Evolutionary conservation across 2,888 invertebrate species (phyloP).

Genomic region (Actias luna): DNA sequence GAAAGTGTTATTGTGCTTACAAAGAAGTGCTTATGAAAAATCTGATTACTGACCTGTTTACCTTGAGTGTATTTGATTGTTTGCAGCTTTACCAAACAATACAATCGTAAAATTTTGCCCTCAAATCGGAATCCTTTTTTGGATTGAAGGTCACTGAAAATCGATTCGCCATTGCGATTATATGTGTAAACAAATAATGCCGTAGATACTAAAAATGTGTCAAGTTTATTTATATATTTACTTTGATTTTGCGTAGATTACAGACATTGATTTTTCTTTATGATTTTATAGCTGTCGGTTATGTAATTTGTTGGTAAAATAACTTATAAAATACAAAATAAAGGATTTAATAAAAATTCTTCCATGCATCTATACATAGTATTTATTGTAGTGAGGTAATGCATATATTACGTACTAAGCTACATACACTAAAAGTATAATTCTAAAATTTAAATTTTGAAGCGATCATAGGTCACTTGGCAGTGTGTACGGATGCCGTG

Average conservation of each 20-base stretch:
- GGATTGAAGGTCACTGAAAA: slow-evolving; percentile 6
- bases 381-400: no score
- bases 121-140: slow-evolving; percentile 7
- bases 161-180: background rate
- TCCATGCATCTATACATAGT: no score
- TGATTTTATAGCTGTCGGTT: background rate
- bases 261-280: background rate
- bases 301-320: background rate
- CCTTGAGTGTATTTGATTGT: slow-evolving; percentile 15
- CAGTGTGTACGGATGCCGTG: no score
- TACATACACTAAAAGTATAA: no score
- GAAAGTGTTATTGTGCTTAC: background rate
- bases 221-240: background rate
- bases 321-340: no score
- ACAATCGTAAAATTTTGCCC: slow-evolving; percentile 22
- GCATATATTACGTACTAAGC: no score
- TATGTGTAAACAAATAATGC: background rate
- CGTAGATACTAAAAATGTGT: background rate
- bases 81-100: slow-evolving; percentile 22
- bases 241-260: background rate
- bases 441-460: no score
- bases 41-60: slow-evolving; percentile 7
- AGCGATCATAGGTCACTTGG: no score
- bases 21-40: background rate
- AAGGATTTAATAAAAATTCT: no score